phyloP scores from a whole-genome alignment of 2,113 vertebrate species.

The Hyla sarda region DNA sequence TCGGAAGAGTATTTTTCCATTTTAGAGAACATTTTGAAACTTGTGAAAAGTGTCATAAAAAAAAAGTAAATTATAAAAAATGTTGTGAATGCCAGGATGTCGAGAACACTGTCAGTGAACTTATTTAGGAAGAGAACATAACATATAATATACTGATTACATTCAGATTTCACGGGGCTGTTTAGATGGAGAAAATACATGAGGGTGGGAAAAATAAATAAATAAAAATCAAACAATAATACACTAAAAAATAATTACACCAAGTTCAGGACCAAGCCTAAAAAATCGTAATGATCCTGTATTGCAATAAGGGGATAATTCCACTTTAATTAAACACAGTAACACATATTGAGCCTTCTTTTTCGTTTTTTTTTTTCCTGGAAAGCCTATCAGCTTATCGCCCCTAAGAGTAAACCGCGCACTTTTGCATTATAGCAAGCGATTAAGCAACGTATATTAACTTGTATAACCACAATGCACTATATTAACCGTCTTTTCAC shows the following conservation, averaged over 20 bases:
- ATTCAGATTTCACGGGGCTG: neutral
- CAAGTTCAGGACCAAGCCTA: neutral
- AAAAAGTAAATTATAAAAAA: no score
- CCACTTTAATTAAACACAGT: slow-evolving; percentile 29
- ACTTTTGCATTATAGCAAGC: slow-evolving; percentile 6
- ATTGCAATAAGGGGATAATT: slow-evolving; percentile 38
- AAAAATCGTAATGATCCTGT: neutral
- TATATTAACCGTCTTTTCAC: neutral
- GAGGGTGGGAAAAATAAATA: neutral
- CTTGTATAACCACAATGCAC: neutral
- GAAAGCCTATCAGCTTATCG: slow-evolving; percentile 8
- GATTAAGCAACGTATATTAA: slow-evolving; percentile 20
- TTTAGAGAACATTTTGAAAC: no score
- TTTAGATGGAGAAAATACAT: neutral
- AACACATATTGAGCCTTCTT: slow-evolving; percentile 3
- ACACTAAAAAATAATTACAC: slow-evolving; percentile 14
- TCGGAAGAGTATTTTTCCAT: no score
- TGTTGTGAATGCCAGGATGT: no score
- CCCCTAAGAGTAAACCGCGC: slow-evolving; percentile 11
- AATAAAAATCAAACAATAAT: neutral
- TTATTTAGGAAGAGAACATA: neutral
- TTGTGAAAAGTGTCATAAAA: no score
- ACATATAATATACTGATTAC: neutral
- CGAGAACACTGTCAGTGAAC: no score
- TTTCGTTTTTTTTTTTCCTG: slow-evolving; percentile 1